Evolutionary conservation across 2,113 vertebrate species (phyloP).

Genomic region (Megaptera novaeangliae): DNA sequence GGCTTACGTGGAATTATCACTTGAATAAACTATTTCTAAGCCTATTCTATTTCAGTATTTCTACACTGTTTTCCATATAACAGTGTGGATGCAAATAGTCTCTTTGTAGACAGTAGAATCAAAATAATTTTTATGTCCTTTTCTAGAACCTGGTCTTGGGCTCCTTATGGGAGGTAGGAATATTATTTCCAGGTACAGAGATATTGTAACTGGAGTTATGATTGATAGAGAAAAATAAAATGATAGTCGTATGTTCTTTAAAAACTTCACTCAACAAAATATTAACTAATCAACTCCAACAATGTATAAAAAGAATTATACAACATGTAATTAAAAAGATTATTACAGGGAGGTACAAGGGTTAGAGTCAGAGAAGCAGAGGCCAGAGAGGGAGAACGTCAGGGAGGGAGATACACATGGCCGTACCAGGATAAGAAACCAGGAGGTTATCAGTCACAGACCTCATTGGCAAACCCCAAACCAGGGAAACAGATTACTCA

Average conservation of each 20-base stretch:
- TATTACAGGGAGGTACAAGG: not conserved
- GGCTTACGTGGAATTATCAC: not conserved
- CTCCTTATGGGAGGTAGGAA: not conserved
- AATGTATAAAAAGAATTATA: not conserved
- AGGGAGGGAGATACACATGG: not conserved
- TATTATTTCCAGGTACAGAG: not conserved
- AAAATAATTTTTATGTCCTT: not conserved
- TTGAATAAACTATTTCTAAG: not conserved
- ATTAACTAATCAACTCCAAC: not conserved
- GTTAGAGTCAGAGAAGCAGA: not conserved
- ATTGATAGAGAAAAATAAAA: not conserved
- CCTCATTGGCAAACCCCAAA: not conserved
- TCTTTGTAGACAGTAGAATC: not conserved
- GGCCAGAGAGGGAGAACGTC: not conserved
- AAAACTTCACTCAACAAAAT: not conserved
- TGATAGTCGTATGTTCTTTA: not conserved
- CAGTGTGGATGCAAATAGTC: not conserved
- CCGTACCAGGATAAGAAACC: not conserved
- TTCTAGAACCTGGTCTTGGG: not conserved
- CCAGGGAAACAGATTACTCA: not conserved
- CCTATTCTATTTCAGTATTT: not conserved
- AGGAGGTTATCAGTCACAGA: not conserved
- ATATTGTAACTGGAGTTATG: not conserved
- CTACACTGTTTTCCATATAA: not conserved
- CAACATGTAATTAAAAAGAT: not conserved